Evolutionary conservation across 2,888 invertebrate species (phyloP), one percentile per base, ranked within the genome.

Genomic region (Steinernema carpocapsae): DNA sequence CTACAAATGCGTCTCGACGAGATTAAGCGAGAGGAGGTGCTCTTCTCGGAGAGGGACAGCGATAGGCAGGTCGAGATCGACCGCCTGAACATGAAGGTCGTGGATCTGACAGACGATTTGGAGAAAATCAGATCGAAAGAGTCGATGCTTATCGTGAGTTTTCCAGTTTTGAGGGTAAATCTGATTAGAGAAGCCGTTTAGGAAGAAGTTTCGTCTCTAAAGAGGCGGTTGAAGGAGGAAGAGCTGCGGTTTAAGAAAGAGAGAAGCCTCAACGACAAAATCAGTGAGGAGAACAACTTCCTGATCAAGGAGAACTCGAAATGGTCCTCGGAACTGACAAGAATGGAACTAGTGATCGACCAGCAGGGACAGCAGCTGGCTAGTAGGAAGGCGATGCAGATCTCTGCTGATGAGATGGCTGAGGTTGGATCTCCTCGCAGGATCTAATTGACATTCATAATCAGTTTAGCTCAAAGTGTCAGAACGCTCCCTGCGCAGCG

Each of bases 291-390:
- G 19, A 76, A 76, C 46, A 70, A 43, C 26, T 73, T 64, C 17
- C 48, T 78, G n/a, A 71, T 64, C 32, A 78, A 77, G 56, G 76
- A 78, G 29, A 80, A 78, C 52, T 72, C 78, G n/a, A 51, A 70
- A 17, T 52, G 81, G 19, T 48, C 76, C 0, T 70, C 80, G 6
- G 48, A 77, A 59, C 12, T 77, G 19, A 71, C 43, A 19, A 70
- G 72, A 19, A 24, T 72, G 29, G 78, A 79, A 43, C 64, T 29
- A 6, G 51, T 51, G n/a, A 32, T 80, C 12, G 79, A 79, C 2
- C 79, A 72, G 51, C 79, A 80, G 24, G 52, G 77, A 24, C 72
- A 72, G 10, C 80, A 78, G 22, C 32, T 79, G 12, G 43, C 71
- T 14, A 22, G 73, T 1, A 42, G 51, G 17, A 71, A 71, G 14